Evolutionary conservation across 2,113 vertebrate genomes (phyloP).

Genomic region (Engystomops pustulosus): DNA sequence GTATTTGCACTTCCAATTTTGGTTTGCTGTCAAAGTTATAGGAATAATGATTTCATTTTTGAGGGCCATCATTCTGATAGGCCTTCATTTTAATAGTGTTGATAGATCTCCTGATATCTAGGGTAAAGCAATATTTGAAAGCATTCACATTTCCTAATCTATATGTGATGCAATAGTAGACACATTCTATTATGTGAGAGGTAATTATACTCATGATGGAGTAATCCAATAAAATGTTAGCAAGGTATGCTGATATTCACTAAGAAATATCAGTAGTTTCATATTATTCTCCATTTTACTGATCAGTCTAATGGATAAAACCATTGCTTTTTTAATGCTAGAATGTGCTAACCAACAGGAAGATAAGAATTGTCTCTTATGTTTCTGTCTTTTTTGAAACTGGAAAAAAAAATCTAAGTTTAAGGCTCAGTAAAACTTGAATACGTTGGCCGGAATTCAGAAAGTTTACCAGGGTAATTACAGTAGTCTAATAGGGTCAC

Average conservation of each 20-base stretch:
- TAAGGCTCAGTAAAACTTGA: background rate
- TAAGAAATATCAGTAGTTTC: slow-evolving; percentile 4
- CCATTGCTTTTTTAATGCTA: slow-evolving; percentile 19
- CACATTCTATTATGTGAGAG: slow-evolving; percentile 22
- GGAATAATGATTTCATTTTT: slow-evolving; percentile 60
- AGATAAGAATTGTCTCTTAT: background rate
- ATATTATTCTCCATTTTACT: slow-evolving; percentile 4
- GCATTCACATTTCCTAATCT: slow-evolving; percentile 45
- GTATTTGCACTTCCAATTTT: slow-evolving; percentile 55
- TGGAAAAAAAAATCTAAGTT: background rate
- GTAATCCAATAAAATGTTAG: slow-evolving; percentile 46
- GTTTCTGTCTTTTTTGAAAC: no score
- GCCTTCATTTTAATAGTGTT: slow-evolving; percentile 56
- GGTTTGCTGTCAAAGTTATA: slow-evolving; percentile 48
- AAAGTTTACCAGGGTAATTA: no score
- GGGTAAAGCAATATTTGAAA: slow-evolving; percentile 56
- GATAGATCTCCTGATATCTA: slow-evolving; percentile 53
- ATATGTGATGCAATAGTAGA: slow-evolving; percentile 7
- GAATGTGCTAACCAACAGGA: background rate
- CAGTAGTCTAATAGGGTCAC: no score
- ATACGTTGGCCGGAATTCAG: background rate
- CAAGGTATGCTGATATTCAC: slow-evolving; percentile 1
- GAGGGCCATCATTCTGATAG: slow-evolving; percentile 59
- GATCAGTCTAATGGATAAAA: no score
- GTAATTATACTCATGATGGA: slow-evolving; percentile 29